Evolutionary conservation across 2,113 vertebrate genomes (phyloP).

Genomic region (Pelecanus crispus): DNA sequence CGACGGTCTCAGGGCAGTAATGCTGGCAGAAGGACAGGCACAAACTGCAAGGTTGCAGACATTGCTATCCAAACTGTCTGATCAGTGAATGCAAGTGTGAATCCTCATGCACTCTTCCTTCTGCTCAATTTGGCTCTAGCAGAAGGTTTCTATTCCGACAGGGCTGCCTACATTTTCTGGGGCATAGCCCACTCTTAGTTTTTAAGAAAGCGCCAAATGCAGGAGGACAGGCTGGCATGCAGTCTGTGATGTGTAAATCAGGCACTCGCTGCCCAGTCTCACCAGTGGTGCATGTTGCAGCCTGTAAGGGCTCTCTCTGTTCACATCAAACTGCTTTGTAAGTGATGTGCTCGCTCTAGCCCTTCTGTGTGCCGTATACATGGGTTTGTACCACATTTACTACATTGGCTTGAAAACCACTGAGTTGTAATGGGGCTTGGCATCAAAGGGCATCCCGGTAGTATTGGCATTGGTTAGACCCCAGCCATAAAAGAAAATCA

Average conservation of each 20-base stretch:
- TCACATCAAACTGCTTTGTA: neutral
- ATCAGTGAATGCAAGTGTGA: neutral
- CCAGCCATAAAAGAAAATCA: neutral
- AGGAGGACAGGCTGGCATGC: neutral
- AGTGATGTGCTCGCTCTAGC: neutral
- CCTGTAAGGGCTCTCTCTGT: neutral
- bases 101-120: neutral
- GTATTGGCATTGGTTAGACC: neutral
- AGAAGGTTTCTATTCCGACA: neutral
- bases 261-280: accelerated
- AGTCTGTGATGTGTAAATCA: neutral
- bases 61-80: neutral
- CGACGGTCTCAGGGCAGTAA: accelerated
- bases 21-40: neutral
- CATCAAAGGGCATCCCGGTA: neutral
- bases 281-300: neutral
- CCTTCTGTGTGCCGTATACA: neutral
- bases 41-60: neutral
- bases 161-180: neutral
- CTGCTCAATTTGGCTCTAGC: neutral
- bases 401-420: neutral
- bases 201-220: neutral
- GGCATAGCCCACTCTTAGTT: neutral
- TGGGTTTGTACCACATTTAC: neutral
- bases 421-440: neutral